phyloP scores from a whole-genome alignment of 2,113 vertebrate genomes.

The Silurus asotus region DNA sequence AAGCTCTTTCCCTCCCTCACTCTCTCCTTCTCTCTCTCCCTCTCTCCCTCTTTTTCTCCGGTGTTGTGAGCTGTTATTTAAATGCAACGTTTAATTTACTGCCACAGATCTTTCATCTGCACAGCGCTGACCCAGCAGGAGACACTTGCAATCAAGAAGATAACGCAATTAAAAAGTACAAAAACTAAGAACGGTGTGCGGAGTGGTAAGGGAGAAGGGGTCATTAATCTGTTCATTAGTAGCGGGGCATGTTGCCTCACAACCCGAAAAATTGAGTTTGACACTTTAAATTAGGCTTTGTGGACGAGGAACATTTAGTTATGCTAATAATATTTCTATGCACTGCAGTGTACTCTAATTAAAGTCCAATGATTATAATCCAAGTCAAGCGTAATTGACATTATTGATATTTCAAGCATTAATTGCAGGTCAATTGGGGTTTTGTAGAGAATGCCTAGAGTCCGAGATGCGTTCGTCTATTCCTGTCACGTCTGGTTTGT shows the following conservation, averaged over 20 bases:
- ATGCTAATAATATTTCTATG: constrained; percentile 68
- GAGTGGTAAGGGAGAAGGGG: constrained; percentile 18
- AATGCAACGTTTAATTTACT: constrained; percentile 43
- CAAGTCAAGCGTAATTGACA: constrained; percentile 62
- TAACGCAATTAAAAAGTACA: constrained; percentile 55
- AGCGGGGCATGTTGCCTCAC: constrained; percentile 43
- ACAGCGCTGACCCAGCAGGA: constrained; percentile 39
- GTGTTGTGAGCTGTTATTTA: constrained; percentile 9
- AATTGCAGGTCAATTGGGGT: constrained; percentile 60
- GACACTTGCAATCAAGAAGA: constrained; percentile 45
- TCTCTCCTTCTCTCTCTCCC: too few relatives aligned
- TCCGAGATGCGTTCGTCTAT: constrained; percentile 30
- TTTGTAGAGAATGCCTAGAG: constrained; percentile 37
- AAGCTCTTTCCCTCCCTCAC: not conserved
- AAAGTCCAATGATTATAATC: constrained; percentile 59
- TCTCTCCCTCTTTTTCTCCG: not conserved
- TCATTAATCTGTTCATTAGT: constrained; percentile 60
- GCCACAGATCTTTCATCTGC: constrained; percentile 19
- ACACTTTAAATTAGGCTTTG: constrained; percentile 60
- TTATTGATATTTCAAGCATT: constrained; percentile 66
- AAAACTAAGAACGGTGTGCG: not conserved
- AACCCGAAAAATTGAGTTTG: constrained; percentile 58
- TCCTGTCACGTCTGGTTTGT: constrained; percentile 28
- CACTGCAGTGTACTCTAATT: constrained; percentile 65
- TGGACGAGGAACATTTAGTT: constrained; percentile 59